Percentiles rank a stretch among this genome's conserved stretches.
Evolutionary conservation across 2,888 invertebrate species (phyloP).

Genomic region (Embidobia sp.): DNA sequence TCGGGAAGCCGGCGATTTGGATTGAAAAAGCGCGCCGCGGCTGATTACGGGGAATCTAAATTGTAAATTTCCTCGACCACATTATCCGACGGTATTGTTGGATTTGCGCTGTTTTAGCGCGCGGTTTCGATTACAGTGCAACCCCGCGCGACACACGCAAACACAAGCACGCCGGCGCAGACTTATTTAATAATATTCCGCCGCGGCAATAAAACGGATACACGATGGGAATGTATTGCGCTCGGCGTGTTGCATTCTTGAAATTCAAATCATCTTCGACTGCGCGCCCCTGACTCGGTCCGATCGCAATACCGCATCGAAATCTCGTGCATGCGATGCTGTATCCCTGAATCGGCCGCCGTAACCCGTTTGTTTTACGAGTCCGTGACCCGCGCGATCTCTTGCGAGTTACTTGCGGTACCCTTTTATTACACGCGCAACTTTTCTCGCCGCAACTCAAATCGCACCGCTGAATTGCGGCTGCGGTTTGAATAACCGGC

Average conservation of each 20-base stretch:
- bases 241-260: slow-evolving; percentile 48
- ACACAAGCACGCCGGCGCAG: slow-evolving; percentile 1
- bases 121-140: slow-evolving; percentile 9
- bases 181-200: slow-evolving; percentile 50
- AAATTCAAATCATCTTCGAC: slow-evolving; percentile 60
- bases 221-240: slow-evolving; percentile 48
- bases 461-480: too few species aligned
- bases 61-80: slow-evolving; percentile 30
- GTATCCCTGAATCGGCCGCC: slow-evolving; percentile 42
- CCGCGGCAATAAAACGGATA: slow-evolving; percentile 45
- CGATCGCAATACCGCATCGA: slow-evolving; percentile 37
- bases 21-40: slow-evolving; percentile 29
- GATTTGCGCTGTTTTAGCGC: slow-evolving; percentile 26
- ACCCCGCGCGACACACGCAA: slow-evolving; percentile 8
- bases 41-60: slow-evolving; percentile 49
- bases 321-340: slow-evolving; percentile 46
- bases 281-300: slow-evolving; percentile 23
- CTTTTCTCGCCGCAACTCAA: too few species aligned
- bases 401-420: too few species aligned
- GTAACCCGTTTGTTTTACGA: slow-evolving; percentile 51
- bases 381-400: slow-evolving; percentile 32
- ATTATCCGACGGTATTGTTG: slow-evolving; percentile 30
- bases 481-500: too few species aligned
- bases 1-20: slow-evolving; percentile 18
- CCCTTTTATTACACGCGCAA: too few species aligned